These are phyloP conservation scores for Encarsia formosa DNA, from an alignment of 2,888 invertebrate species.

Conservation along the genomic window DNA sequence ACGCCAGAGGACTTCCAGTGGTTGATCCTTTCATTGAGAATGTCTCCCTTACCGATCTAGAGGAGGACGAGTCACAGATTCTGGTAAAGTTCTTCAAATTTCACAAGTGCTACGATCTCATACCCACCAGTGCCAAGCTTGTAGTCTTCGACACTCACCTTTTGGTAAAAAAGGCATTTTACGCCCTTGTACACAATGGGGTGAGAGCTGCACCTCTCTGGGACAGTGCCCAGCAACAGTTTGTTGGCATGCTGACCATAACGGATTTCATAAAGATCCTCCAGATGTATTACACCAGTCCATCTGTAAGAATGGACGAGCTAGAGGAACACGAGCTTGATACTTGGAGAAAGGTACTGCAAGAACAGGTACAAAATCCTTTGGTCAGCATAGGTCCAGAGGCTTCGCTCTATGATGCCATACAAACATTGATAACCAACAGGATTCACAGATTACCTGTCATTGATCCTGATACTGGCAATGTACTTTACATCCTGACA, in stretches of 20 bases:
- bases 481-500: too few relatives aligned
- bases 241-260: slow-evolving; percentile 98
- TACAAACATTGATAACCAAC: too few relatives aligned
- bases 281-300: slow-evolving; percentile 95
- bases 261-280: slow-evolving; percentile 99
- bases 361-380: too few relatives aligned
- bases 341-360: slow-evolving; percentile 95
- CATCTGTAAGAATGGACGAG: slow-evolving; percentile 90
- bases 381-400: too few relatives aligned
- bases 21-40: background rate
- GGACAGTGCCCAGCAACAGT: slow-evolving; percentile 88
- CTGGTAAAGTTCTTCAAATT: slow-evolving; percentile 99
- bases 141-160: slow-evolving; percentile 99
- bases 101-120: slow-evolving; percentile 99
- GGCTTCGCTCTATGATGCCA: too few relatives aligned
- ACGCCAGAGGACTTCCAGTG: slow-evolving; percentile 68
- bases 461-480: too few relatives aligned
- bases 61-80: slow-evolving; percentile 95
- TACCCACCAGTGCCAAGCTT: slow-evolving; percentile 97
- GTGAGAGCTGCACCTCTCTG: slow-evolving; percentile 96
- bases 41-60: slow-evolving; percentile 51
- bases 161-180: slow-evolving; percentile 97
- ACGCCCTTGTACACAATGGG: slow-evolving; percentile 97
- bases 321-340: slow-evolving; percentile 94
- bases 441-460: too few relatives aligned